A percentile compares a stretch with the other conserved stretches of the same genome.
These are phyloP conservation scores for Leucophenga varia DNA, from an alignment of 1,140 invertebrate genomes.

Conservation along the genomic window DNA sequence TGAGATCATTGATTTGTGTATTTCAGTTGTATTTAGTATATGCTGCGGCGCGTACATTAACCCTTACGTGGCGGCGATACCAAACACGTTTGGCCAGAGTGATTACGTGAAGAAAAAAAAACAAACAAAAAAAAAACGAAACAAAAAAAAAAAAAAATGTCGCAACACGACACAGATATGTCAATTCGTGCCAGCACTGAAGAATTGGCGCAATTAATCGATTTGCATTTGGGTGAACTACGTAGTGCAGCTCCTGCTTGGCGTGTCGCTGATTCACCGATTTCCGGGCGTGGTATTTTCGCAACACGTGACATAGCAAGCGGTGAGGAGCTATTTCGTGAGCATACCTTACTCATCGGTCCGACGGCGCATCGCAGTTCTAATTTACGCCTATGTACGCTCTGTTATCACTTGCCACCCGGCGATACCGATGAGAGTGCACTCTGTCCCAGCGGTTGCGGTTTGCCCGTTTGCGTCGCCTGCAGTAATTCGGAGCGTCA, in stretches of 20 bases:
- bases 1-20: no score
- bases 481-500: conserved; percentile 62
- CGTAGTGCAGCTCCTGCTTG: conserved; percentile 37
- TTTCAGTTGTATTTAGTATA: no score
- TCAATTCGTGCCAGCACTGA: conserved; percentile 24
- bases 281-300: conserved; percentile 68
- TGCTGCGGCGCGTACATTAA: no score
- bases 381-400: conserved; percentile 35
- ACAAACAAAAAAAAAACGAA: no score
- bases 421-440: conserved; percentile 43
- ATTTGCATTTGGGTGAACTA: conserved; percentile 37
- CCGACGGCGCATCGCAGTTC: conserved; percentile 55
- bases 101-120: no score
- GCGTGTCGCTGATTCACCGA: conserved; percentile 59
- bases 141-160: no score
- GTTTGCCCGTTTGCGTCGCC: conserved; percentile 56
- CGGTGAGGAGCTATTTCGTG: conserved; percentile 70
- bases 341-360: conserved; percentile 67
- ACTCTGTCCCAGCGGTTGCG: conserved; percentile 56
- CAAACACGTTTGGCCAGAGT: no score
- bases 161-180: no score
- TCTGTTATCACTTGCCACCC: conserved; percentile 36
- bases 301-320: conserved; percentile 63
- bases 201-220: conserved; percentile 38
- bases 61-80: no score